Evolutionary conservation across 2,888 invertebrate species (phyloP).

Genomic region (Noctua comes): DNA sequence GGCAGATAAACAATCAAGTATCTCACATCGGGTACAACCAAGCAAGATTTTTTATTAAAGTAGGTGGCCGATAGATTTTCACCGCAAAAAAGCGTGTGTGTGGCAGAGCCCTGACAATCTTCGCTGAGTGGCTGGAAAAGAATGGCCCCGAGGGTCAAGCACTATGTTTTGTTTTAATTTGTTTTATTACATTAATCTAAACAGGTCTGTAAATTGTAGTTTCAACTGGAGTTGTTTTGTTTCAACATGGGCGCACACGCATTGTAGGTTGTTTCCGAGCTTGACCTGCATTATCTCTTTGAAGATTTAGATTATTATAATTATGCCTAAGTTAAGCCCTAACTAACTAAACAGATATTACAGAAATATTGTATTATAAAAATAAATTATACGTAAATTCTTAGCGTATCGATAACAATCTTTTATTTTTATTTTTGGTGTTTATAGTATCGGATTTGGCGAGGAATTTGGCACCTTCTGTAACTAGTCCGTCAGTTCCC

Average conservation of each 20-base stretch:
- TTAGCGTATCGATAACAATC: background rate
- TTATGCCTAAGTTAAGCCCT: background rate
- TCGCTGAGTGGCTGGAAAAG: too few relatives aligned
- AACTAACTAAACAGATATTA: background rate
- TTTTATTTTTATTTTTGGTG: background rate
- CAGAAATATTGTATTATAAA: background rate
- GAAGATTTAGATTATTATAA: background rate
- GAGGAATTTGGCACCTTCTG: background rate
- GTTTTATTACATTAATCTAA: background rate
- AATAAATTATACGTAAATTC: too few relatives aligned
- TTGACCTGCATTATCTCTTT: conserved; percentile 12
- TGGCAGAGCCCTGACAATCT: background rate
- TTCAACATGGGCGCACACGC: background rate
- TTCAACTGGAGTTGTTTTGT: background rate
- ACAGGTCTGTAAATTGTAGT: too few relatives aligned
- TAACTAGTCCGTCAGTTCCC: background rate
- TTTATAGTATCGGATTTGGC: too few relatives aligned
- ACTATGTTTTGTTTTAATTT: too few relatives aligned
- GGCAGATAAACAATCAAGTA: background rate
- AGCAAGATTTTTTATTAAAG: background rate
- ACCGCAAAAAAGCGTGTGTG: background rate
- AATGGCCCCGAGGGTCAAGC: background rate
- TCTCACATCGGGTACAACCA: background rate
- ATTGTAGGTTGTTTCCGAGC: background rate
- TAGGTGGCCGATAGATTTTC: background rate